Evolutionary conservation across 2,113 vertebrate genomes (phyloP).

Genomic region (Caretta caretta): DNA sequence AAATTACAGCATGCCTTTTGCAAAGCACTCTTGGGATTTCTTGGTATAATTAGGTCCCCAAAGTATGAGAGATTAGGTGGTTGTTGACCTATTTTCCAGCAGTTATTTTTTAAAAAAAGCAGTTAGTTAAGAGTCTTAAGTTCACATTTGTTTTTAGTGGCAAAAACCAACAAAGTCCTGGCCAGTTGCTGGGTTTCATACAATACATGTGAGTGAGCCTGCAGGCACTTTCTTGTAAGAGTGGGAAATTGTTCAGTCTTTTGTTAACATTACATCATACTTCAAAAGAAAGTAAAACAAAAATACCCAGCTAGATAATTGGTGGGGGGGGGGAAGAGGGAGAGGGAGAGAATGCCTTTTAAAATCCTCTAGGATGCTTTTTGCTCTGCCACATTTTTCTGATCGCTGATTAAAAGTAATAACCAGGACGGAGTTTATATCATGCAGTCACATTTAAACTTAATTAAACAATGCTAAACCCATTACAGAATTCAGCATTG

Average conservation of each 20-base stretch:
- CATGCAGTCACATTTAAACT: slow-evolving; percentile 28
- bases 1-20: background rate
- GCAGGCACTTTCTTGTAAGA: background rate
- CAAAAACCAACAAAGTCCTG: no score
- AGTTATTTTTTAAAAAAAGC: background rate
- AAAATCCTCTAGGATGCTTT: background rate
- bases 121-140: background rate
- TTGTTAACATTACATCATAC: background rate
- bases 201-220: background rate
- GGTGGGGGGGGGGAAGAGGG: no score
- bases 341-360: background rate
- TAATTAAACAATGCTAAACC: slow-evolving; percentile 65
- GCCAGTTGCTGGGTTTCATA: background rate
- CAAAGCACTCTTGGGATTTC: background rate
- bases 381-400: fast-evolving
- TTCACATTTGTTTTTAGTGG: background rate
- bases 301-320: background rate
- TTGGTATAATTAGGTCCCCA: background rate
- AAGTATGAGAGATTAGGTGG: background rate
- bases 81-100: background rate
- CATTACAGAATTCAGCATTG: slow-evolving; percentile 30
- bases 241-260: background rate
- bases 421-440: slow-evolving; percentile 18
- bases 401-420: slow-evolving; percentile 4
- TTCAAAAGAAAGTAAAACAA: background rate